A percentile compares a stretch with the other conserved stretches of the same genome.
Evolutionary conservation across 2,797 vertebrate species (phyloP).

Genomic region (Taenioides sp.): DNA sequence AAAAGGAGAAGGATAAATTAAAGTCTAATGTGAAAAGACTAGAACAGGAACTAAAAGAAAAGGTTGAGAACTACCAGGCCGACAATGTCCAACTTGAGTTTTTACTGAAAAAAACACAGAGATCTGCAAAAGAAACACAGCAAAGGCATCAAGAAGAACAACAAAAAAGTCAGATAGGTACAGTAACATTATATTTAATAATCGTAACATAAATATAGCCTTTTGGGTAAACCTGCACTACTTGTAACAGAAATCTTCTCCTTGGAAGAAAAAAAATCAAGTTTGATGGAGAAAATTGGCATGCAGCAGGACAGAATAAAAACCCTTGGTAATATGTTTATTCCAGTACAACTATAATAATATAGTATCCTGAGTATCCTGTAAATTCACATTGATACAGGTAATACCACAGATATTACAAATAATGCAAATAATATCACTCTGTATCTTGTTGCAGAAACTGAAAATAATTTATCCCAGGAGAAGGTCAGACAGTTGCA

Average conservation of each 20-base stretch:
- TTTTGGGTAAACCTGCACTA: constrained; percentile 17
- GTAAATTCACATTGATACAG: background rate
- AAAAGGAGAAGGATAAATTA: constrained; percentile 71
- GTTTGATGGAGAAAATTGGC: constrained; percentile 75
- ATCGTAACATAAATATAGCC: background rate
- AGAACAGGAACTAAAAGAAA: constrained; percentile 65
- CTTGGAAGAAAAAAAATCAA: constrained; percentile 58
- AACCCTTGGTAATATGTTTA: constrained; percentile 78
- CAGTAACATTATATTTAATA: constrained; percentile 4
- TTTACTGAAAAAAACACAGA: constrained; percentile 62
- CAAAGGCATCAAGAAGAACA: constrained; percentile 73
- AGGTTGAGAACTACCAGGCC: constrained; percentile 60
- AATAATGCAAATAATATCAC: no score
- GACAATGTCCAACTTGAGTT: constrained; percentile 70
- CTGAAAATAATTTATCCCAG: constrained; percentile 66
- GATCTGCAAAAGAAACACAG: constrained; percentile 62
- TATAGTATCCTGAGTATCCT: background rate
- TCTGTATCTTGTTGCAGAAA: constrained; percentile 63
- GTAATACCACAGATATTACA: background rate
- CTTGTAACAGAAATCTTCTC: constrained; percentile 53
- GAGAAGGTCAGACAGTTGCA: constrained; percentile 64
- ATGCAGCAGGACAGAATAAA: constrained; percentile 67
- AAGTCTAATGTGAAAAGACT: constrained; percentile 63
- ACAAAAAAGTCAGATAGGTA: constrained; percentile 78
- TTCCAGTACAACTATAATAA: background rate